These are phyloP conservation scores for Columba janthina DNA, from an alignment of 2,113 vertebrate species.

Conservation along the genomic window DNA sequence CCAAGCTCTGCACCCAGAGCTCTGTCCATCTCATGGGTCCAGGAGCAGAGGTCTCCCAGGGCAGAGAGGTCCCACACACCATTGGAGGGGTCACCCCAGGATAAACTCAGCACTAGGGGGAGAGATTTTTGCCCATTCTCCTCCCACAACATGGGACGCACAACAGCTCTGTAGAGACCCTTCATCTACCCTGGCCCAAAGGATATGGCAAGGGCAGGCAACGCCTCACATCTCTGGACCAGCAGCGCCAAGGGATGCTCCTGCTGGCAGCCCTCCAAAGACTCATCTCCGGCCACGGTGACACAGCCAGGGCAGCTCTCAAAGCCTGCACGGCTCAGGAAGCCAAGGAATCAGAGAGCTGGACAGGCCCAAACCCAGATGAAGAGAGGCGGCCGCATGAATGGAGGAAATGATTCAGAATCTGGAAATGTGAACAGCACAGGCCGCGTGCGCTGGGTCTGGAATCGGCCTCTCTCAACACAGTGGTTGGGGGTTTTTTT, in stretches of 20 bases:
- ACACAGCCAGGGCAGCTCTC: background rate
- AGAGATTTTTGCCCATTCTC: background rate
- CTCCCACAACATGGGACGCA: background rate
- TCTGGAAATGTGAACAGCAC: conserved; percentile 20
- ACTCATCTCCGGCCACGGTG: background rate
- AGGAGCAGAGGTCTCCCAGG: background rate
- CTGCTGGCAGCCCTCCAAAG: background rate
- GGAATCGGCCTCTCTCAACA: background rate
- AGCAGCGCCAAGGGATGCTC: background rate
- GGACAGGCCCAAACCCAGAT: background rate
- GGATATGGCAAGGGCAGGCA: accelerated
- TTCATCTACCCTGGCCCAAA: background rate
- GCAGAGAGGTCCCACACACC: background rate
- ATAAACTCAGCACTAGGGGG: background rate
- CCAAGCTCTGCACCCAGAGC: background rate
- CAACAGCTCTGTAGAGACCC: background rate
- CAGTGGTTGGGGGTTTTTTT: background rate
- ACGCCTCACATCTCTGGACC: background rate
- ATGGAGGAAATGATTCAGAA: conserved; percentile 32
- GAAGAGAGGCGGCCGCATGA: accelerated
- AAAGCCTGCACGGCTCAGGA: background rate
- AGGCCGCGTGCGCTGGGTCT: background rate
- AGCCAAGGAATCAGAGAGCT: background rate
- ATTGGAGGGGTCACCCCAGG: background rate
- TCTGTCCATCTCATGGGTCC: accelerated